These are phyloP conservation scores for Tapirus indicus DNA, from an alignment of 2,797 vertebrate species.

Conservation along the genomic window DNA sequence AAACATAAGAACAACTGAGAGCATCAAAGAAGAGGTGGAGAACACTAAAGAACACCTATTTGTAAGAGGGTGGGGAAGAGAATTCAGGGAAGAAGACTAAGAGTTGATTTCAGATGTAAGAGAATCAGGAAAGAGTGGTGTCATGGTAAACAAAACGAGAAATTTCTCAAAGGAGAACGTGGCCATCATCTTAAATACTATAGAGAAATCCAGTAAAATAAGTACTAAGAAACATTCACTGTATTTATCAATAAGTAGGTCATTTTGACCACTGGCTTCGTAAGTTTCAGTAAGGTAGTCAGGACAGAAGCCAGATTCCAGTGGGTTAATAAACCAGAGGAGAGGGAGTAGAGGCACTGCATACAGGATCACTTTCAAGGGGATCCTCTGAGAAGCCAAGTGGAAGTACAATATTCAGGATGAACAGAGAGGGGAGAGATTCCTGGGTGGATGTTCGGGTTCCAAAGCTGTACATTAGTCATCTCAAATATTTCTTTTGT, in stretches of 20 bases:
- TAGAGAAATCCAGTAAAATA: not conserved
- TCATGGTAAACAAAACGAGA: not conserved
- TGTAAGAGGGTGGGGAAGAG: not conserved
- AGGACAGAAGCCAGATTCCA: not conserved
- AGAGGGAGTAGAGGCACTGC: not conserved
- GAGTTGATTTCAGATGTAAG: not conserved
- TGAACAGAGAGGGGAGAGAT: not conserved
- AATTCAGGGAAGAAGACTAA: not conserved
- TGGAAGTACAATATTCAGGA: not conserved
- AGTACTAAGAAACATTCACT: not conserved
- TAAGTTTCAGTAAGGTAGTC: not conserved
- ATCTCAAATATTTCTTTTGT: not conserved
- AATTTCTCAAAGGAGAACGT: not conserved
- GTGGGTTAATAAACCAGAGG: not conserved
- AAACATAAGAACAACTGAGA: not conserved
- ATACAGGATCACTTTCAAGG: not conserved
- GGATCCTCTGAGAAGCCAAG: not conserved
- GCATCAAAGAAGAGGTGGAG: not conserved
- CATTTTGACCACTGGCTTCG: not conserved
- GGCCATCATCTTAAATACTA: not conserved
- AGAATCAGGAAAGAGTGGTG: not conserved
- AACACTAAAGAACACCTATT: not conserved
- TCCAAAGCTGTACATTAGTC: not conserved
- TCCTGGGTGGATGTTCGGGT: not conserved
- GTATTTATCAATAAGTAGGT: not conserved